A percentile compares a stretch with the other conserved stretches of the same genome.
These are phyloP conservation scores for Apamea epomidion DNA, from an alignment of 2,888 invertebrate species.

Conservation along the genomic window DNA sequence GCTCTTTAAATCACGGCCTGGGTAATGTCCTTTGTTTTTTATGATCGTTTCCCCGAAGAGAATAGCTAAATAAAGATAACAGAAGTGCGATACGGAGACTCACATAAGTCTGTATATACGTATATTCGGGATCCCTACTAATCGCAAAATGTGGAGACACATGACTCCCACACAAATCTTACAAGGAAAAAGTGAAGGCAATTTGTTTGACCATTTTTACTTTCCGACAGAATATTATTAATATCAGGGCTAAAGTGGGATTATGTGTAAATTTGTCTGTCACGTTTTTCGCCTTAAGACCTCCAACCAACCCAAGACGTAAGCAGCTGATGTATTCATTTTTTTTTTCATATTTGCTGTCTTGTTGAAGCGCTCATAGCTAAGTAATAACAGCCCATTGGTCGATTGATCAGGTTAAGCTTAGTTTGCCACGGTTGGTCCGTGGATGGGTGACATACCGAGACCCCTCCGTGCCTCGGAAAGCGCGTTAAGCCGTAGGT, in stretches of 20 bases:
- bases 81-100: constrained; percentile 43
- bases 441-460: background rate
- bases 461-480: background rate
- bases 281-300: constrained; percentile 29
- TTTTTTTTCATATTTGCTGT: background rate
- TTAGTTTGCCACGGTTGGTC: background rate
- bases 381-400: background rate
- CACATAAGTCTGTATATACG: constrained; percentile 16
- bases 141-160: constrained; percentile 55
- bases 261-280: constrained; percentile 60
- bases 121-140: constrained; percentile 27
- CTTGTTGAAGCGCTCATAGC: background rate
- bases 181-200: constrained; percentile 63
- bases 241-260: constrained; percentile 61
- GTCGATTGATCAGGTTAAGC: background rate
- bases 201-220: constrained; percentile 63
- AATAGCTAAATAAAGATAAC: constrained; percentile 69
- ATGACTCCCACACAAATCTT: constrained; percentile 45
- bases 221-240: constrained; percentile 58
- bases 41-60: constrained; percentile 63
- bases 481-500: background rate
- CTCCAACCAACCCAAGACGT: background rate
- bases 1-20: constrained; percentile 67
- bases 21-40: constrained; percentile 68
- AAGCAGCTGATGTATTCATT: constrained; percentile 12